Evolutionary conservation across 53 echinoderm and acorn worm genomes (phyloP), one percentile per base, ranked within the genome.

Genomic region (Echinarachnius parma): DNA sequence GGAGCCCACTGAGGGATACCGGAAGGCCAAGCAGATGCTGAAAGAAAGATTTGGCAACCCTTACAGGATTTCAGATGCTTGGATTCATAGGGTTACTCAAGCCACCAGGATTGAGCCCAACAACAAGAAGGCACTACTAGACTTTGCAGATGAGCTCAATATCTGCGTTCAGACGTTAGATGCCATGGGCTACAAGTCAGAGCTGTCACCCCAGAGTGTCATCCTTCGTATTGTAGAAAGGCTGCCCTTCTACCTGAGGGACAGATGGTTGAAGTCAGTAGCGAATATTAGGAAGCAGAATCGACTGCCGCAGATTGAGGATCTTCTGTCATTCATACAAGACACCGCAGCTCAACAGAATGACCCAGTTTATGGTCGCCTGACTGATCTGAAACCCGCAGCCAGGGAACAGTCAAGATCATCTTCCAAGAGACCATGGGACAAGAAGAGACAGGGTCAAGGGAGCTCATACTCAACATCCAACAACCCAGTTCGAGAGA

Each of bases 211-310:
- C 19, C 80, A 76, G 11, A 59, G 60, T 22, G 60, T 77, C 22
- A 65, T 80, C 4, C 18, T 52, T 4, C 24, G 32, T 3, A 60
- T 80, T 2, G 61, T 62, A n/a, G 86, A 80, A 25, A 75, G 71
- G 34, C 45, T 80, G 39, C 80, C 80, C 10, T 29, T 37, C 63
- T 76, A 64, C 11, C 64, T 80, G 10, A 66, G 60, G 16, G 32
- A 21, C 13, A 61, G 69, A 21, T 80, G 86, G 86, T n/a, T 79
- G 29, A n/a, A n/a, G n/a, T n/a, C n/a, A n/a, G n/a, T n/a, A n/a
- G n/a, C n/a, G n/a, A n/a, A n/a, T n/a, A n/a, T n/a, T n/a, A n/a
- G n/a, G n/a, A n/a, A n/a, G n/a, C n/a, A n/a, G n/a, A n/a, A n/a
- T n/a, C n/a, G n/a, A n/a, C n/a, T n/a, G n/a, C n/a, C n/a, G n/a